A percentile compares a stretch with the other conserved stretches of the same genome.
phyloP scores from a whole-genome alignment of 2,113 vertebrate genomes.

The Phrynosoma platyrhinos region DNA sequence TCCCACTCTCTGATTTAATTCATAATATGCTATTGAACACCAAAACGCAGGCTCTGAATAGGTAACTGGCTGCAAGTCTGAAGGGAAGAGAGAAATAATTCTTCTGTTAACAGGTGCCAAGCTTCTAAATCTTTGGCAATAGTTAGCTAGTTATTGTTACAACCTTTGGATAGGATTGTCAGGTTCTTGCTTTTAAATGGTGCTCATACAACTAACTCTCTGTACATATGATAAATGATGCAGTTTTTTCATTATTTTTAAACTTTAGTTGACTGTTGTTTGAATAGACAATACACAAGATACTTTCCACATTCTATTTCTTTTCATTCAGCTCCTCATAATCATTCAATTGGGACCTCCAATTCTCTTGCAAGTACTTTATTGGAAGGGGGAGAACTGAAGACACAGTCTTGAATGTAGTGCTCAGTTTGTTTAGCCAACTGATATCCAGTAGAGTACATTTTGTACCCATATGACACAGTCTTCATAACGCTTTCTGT shows the following conservation, averaged over 20 bases:
- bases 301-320: neutral
- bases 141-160: too few species aligned
- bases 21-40: conserved; percentile 99
- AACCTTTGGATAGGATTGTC: too few species aligned
- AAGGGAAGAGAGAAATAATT: conserved; percentile 27
- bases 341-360: too few species aligned
- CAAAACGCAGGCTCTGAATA: conserved; percentile 98
- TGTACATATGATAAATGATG: neutral
- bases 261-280: neutral
- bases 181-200: neutral
- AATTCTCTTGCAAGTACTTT: neutral
- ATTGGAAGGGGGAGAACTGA: neutral
- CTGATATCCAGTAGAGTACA: neutral
- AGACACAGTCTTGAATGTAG: neutral
- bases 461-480: neutral
- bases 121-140: neutral
- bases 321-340: neutral
- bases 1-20: conserved; percentile 97
- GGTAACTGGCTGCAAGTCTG: conserved; percentile 96
- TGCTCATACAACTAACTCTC: neutral
- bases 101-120: conserved; percentile 18
- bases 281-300: neutral
- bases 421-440: neutral
- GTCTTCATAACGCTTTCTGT: neutral
- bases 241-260: neutral